Evolutionary conservation across 2,797 vertebrate species (phyloP).

Genomic region (Peromyscus attwateri): DNA sequence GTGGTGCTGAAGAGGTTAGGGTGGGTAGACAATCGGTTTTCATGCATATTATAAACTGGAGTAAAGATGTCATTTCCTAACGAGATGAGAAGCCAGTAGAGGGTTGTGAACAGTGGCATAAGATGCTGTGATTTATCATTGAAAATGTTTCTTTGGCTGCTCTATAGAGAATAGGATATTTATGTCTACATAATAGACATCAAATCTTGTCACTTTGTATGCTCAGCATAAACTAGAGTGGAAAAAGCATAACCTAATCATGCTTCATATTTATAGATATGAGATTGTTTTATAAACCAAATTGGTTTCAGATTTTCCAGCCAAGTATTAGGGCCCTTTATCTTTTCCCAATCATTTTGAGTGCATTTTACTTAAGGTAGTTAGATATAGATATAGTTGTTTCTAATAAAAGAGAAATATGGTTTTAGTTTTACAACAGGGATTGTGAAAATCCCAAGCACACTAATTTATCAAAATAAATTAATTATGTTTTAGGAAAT

Average conservation of each 20-base stretch:
- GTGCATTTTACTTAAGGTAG: not conserved
- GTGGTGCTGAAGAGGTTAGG: not conserved
- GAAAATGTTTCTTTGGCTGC: constrained; percentile 25
- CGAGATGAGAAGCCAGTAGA: not conserved
- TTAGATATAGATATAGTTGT: not conserved
- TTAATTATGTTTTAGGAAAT: not conserved
- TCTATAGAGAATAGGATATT: constrained; percentile 38
- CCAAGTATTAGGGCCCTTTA: not conserved
- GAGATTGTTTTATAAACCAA: constrained; percentile 40
- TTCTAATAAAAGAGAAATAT: not conserved
- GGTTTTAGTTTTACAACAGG: not conserved
- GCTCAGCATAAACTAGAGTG: not conserved
- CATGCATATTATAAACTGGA: not conserved
- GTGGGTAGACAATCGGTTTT: not conserved
- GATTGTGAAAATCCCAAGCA: not conserved
- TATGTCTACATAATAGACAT: not conserved
- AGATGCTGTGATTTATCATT: constrained; percentile 34
- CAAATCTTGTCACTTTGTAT: constrained; percentile 4
- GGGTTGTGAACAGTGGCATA: not conserved
- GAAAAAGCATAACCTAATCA: constrained; percentile 45
- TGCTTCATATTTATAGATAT: constrained; percentile 41
- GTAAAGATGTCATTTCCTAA: not conserved
- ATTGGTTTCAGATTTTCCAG: not conserved
- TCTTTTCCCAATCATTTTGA: not conserved
- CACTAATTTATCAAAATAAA: not conserved